Evolutionary conservation across 2,797 vertebrate genomes (phyloP).

Genomic region (Myotis vivesi): DNA sequence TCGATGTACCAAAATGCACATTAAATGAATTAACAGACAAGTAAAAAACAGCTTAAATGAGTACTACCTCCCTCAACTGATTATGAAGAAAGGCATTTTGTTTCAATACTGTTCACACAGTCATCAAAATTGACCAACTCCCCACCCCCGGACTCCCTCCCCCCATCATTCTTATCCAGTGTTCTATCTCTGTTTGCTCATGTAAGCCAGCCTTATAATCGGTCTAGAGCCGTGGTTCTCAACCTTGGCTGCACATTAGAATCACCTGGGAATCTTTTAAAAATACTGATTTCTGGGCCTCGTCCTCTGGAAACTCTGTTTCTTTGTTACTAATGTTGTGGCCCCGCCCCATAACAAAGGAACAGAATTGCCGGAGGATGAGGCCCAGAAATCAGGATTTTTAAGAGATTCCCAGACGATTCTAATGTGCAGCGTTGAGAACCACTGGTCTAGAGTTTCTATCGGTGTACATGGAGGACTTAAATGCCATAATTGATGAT

Average conservation of each 20-base stretch:
- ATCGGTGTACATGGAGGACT: slow-evolving; percentile 32
- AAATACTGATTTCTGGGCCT: too few relatives aligned
- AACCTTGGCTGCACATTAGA: too few relatives aligned
- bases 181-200: not conserved
- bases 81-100: not conserved
- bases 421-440: too few relatives aligned
- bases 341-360: too few relatives aligned
- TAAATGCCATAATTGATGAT: slow-evolving; percentile 70
- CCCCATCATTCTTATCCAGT: not conserved
- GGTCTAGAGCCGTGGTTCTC: not conserved
- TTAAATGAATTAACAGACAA: not conserved
- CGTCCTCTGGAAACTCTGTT: too few relatives aligned
- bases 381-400: too few relatives aligned
- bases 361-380: too few relatives aligned
- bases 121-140: not conserved
- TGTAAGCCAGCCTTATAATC: not conserved
- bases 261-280: too few relatives aligned
- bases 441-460: not conserved
- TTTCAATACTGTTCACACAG: not conserved
- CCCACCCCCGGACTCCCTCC: not conserved
- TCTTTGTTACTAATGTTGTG: too few relatives aligned
- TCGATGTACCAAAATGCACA: not conserved
- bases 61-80: rapidly evolving
- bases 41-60: not conserved
- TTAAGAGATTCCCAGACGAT: too few relatives aligned